Base-by-base conservation (phyloP, 2,113 vertebrate species). In the Etheostoma spectabile region DNA sequence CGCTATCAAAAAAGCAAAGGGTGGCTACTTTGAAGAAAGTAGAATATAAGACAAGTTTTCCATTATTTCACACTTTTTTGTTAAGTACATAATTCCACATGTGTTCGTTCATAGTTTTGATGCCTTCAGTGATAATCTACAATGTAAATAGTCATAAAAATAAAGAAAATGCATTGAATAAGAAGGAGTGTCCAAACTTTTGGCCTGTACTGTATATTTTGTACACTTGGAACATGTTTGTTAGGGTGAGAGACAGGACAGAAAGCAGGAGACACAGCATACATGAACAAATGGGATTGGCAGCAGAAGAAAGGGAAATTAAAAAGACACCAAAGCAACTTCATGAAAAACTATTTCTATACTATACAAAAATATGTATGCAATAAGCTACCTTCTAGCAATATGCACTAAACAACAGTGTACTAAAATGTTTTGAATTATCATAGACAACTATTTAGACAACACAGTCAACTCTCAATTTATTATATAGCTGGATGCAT, bases 261-360 rank as follows among this genome's bases (percentile, higher is more conserved):
- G 64, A 85, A 72, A 88, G 63, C 30, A 81, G 64, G 67, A 87
- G 71, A 90, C 35, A 89, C 62, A 85, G 56, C 55, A 82, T 0
- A 90, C 53, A 84, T 38, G 51, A 60, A 79, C 69, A 70, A 66
- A 86, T 73, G 79, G 59, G 78, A 89, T 38, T 52, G 15, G 38
- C 56, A 71, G 62, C 33, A 85, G 62, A 78, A 24, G 53, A 82
- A 77, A 82, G 62, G 77, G 24, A 79, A 77, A 64, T 77, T 33
- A 82, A n/a, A 8, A 87, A 81, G 19, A 82, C 53, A 48, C 19
- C n/a, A 38, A 80, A 65, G 86, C 57, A 73, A 63, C 15, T 19
- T 49, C 4, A 77, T 19, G 19, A 51, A 66, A 66, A 74, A 52
- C 56, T 33, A n/a, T 53, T 8, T 68, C 66, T 78, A 33, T 38